Base-by-base conservation (phyloP, 2,797 vertebrate genomes). In the Tolypeutes matacus region DNA sequence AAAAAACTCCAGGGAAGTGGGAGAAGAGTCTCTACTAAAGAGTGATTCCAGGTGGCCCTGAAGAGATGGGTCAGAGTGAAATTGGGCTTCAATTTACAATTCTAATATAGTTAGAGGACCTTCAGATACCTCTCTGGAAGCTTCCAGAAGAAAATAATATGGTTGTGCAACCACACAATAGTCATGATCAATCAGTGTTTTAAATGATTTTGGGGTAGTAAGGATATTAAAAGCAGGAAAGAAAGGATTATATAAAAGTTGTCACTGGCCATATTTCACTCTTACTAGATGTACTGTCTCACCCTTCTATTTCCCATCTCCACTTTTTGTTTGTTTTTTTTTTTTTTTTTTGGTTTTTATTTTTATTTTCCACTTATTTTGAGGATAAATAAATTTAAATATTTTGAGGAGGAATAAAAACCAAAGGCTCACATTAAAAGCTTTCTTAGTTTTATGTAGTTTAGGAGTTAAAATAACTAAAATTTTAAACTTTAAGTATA, bases 401-500 rank as follows among this genome's bases (percentile, higher is more conserved):
- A n/a, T 84, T 77, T 94, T 78, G 14, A 92, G 12, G 5, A 86
- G 49, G 8, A 89, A 46, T 82, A 70, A 53, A 91, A 84, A n/a
- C 78, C 78, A 94, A 29, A 58, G 5, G 29, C 51, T 94, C 87
- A 62, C 14, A 56, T 42, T 67, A 42, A 5, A 78, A 77, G 58
- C 5, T 46, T 49, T 82, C 64, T 67, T 21, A 84, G 69, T 7
- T 82, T 90, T 67, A 76, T 1, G 80, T 42, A 49, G 92, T 80
- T 96, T 85, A 65, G 13, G 53, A 92, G 82, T 42, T 86, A 67
- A 78, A 93, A 88, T 15, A 67, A 11, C 5, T 75, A 70, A 11
- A 56, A 62, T 60, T 75, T 36, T 95, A 65, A n/a, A 88, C 15
- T 89, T 95, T 72, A 58, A 86, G 72, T 60, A 27, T 27, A 91